Percentiles rank a stretch among this genome's conserved stretches.
Conservation (phyloP, 1,140 invertebrate genomes). For the Asobara japonica region DNA sequence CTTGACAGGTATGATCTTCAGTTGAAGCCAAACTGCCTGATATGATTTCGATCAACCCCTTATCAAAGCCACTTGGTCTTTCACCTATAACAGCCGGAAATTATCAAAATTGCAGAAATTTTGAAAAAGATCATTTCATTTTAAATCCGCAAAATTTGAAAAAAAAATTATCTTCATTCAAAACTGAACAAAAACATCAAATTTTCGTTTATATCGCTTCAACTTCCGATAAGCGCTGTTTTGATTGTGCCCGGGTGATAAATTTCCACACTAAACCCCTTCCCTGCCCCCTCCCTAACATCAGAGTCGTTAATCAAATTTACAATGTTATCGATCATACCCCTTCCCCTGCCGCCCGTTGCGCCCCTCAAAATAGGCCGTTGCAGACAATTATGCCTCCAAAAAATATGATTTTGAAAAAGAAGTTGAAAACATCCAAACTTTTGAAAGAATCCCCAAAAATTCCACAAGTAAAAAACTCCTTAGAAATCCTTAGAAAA, state of each 20-base stretch:
- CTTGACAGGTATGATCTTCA: no score
- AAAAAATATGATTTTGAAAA: not conserved
- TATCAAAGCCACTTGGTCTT: no score
- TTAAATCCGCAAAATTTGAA: not conserved
- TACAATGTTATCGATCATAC: not conserved
- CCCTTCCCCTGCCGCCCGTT: not conserved
- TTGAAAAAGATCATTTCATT: no score
- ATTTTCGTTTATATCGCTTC: not conserved
- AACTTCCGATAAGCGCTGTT: not conserved
- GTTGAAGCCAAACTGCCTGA: no score
- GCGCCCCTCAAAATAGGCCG: not conserved
- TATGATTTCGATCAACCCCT: no score
- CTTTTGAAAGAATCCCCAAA: no score
- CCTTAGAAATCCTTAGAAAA: no score
- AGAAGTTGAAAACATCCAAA: not conserved
- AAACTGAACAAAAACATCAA: not conserved
- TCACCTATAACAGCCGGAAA: no score
- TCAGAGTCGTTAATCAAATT: conserved; percentile 14
- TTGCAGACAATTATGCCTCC: not conserved
- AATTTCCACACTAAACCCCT: not conserved
- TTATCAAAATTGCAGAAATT: no score
- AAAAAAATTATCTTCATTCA: not conserved
- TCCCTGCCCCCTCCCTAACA: not conserved
- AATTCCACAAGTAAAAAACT: no score
- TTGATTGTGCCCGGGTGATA: not conserved